Evolutionary conservation across 2,113 vertebrate species (phyloP), one percentile per base, ranked within the genome.

Genomic region (Anarhynchus alexandrinus): DNA sequence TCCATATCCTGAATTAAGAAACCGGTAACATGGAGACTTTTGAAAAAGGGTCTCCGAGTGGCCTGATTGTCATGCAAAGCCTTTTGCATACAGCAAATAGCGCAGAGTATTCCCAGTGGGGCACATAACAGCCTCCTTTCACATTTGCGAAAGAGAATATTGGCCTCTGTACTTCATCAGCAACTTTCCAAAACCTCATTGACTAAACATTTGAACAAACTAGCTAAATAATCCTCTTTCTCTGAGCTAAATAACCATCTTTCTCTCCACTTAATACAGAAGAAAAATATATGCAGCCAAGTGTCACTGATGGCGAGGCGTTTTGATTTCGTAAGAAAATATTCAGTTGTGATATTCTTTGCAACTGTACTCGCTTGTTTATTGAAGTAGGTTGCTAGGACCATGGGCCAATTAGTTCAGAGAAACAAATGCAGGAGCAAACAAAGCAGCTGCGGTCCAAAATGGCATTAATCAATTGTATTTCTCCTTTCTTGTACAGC

Each of bases 161-260:
- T 91, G n/a, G 55, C 74, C 66, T 95, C 49, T 93, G 47, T 81
- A 66, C n/a, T 91, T 86, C 64, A 94, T 83, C 78, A 96, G 76
- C 42, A 93, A 91, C 17, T 89, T 95, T 93, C 90, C 86, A 89
- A 96, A 96, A 89, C 77, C 71, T 87, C 55, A 81, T 23, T 83
- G 66, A 76, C 77, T 82, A 94, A 96, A 96, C 72, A 93, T 91
- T 83, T 96, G 72, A 95, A 94, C 47, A 88, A 85, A 90, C 72
- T 45, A 82, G 51, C 80, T 72, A 94, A 94, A 94, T 83, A 93
- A 92, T 79, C 79, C 42, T 55, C 49, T 55, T 84, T 67, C 18
- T 67, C 52, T 18, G 32, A 77, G 54, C 38, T 74, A 80, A 87
- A 84, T 84, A 65, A 81, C 71, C 42, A 11, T 70, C 49, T 55